phyloP scores from a whole-genome alignment of 2,113 vertebrate species.

The Gyps fulvus region DNA sequence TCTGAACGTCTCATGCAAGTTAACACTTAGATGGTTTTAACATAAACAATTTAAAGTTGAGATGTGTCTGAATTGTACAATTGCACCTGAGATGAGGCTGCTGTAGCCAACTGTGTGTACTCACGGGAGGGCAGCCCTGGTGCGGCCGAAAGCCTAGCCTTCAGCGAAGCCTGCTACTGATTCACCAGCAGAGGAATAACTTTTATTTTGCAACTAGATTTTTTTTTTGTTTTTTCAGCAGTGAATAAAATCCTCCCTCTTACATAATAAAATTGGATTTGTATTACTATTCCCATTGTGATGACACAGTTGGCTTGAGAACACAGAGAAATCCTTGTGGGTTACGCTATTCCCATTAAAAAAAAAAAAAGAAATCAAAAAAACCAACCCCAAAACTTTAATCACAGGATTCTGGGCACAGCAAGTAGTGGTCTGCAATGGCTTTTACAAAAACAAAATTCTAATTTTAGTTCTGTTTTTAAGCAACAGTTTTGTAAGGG shows the following conservation, averaged over 20 bases:
- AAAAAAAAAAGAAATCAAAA: not conserved
- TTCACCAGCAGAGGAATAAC: not conserved
- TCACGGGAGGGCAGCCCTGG: not conserved
- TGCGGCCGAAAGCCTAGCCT: not conserved
- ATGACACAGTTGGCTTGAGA: conserved; percentile 51
- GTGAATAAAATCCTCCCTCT: conserved; percentile 44
- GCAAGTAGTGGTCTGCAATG: not conserved
- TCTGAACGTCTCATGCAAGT: not conserved
- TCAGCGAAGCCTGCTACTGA: not conserved
- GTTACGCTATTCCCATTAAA: not conserved
- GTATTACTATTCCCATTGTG: conserved; percentile 23
- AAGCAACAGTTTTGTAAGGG: not conserved
- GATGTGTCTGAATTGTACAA: not conserved
- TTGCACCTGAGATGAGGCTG: not conserved
- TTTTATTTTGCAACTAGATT: not conserved
- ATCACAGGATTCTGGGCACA: not conserved
- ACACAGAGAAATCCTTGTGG: conserved; percentile 54
- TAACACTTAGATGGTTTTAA: not conserved
- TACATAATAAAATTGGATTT: conserved; percentile 50
- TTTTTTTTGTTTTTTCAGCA: not conserved
- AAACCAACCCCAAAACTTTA: not conserved
- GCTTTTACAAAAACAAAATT: not conserved
- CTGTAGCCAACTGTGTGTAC: not conserved
- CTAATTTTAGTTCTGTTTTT: conserved; percentile 9
- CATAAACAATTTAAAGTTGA: not conserved